Conservation (phyloP, 92 coral and sea anemone genomes). For the Paramuricea clavata region DNA sequence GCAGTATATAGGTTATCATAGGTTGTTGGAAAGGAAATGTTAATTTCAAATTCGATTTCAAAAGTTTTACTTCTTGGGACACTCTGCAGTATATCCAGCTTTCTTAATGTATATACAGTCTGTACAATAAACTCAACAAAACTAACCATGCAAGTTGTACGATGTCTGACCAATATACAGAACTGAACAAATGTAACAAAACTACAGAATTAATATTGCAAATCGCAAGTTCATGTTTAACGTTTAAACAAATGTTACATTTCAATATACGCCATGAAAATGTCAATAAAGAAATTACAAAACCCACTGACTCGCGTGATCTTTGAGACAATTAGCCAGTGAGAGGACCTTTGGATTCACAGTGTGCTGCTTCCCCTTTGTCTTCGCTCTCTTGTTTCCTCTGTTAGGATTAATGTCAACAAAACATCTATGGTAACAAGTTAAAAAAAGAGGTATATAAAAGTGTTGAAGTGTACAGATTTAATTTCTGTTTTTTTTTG, state of each 20-base stretch:
- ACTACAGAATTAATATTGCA: neutral
- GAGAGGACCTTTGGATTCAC: constrained; percentile 28
- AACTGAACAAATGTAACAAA: neutral
- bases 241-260: too few relatives aligned
- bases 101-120: too few relatives aligned
- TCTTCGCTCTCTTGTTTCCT: constrained; percentile 11
- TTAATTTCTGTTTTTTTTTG: too few relatives aligned
- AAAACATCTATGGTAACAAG: constrained; percentile 6
- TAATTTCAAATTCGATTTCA: too few relatives aligned
- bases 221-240: neutral
- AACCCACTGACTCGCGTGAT: constrained; percentile 21
- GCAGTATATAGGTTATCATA: too few relatives aligned
- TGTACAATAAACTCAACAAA: neutral
- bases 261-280: too few relatives aligned
- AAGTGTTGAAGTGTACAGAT: neutral
- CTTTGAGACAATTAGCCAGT: constrained; percentile 4
- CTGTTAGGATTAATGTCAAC: constrained; percentile 11
- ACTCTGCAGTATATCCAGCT: too few relatives aligned
- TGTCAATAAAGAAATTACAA: neutral
- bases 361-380: neutral
- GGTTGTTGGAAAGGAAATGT: too few relatives aligned
- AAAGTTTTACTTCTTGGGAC: too few relatives aligned
- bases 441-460: neutral
- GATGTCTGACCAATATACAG: too few relatives aligned
- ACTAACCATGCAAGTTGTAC: too few relatives aligned